Evolutionary conservation across 2,113 vertebrate genomes (phyloP), one percentile per base, ranked within the genome.

Genomic region (Nematolebias whitei): DNA sequence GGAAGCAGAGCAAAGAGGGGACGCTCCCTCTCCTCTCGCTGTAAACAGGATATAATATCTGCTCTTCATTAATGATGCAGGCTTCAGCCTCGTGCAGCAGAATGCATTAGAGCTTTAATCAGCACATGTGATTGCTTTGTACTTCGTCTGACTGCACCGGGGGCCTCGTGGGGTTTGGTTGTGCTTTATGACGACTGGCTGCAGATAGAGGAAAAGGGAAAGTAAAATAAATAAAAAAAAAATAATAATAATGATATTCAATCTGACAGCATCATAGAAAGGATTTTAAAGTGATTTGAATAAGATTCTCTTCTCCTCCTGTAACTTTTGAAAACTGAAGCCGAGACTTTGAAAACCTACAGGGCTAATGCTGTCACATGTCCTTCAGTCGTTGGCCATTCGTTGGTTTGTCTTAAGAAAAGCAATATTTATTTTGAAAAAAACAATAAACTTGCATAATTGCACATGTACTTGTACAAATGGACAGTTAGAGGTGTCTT

Each of bases 81-180:
- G 78, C 86, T 78, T 78, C 86, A 78, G 80, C 84, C 85, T 91
- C 84, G 83, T 85, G 75, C 78, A 83, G 68, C 86, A 83, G 88
- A 92, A 90, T 92, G 85, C 69, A 88, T 94, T 94, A 91, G 87
- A 92, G 93, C 91, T 90, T 94, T 92, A 94, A 92, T 95, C 91
- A 92, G 91, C 90, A 93, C 92, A 84, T 93, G 93, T 92, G 91
- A 94, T 93, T 93, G 90, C 89, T 90, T 93, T 89, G 75, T 93
- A 82, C 91, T 92, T 89, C 68, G 71, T 92, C 89, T 89, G 83
- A 79, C 90, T 90, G 45, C 72, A 84, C 92, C 58, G 60, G 68
- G 12, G 79, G 76, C 75, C 85, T 71, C 80, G 78, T 80, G 73
- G 68, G 80, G 76, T 89, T 89, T 76, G 61, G 35, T 70, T 74